Base-by-base conservation (phyloP, 2,113 vertebrate genomes). In the Brachionichthys hirsutus region DNA sequence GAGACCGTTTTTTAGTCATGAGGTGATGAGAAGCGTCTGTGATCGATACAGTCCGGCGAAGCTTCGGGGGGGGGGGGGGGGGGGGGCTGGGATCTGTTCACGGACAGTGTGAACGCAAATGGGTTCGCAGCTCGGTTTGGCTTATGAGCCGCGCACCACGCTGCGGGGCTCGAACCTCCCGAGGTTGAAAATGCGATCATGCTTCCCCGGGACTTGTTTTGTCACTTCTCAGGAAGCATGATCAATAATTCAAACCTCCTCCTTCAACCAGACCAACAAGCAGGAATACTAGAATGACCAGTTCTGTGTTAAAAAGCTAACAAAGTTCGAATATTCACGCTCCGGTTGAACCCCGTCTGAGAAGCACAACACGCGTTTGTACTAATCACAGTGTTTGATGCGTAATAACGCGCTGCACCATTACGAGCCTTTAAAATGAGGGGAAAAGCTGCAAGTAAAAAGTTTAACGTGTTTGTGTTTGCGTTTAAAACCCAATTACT, bases 151-250 rank as follows among this genome's bases (percentile, higher is more conserved):
- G 73, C 75, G 73, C 71, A 58, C 54, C 82, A 80, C 79, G 80
- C 78, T 76, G n/a, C n/a, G 87, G 67, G 77, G 62, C 81, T 83
- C 77, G 75, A 88, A 89, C 85, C 77, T 89, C 80, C 72, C 78
- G 66, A 58, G 73, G 69, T 50, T 83, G 58, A 43, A 71, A 73
- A 88, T 50, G 75, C 83, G 81, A 78, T 83, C 86, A 82, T 78
- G 78, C 82, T 73, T 78, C 68, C 34, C 43, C 54, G 16, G 48
- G 53, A 63, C 78, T 81, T 70, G 70, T 70, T n/a, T 78, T 84
- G 62, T 59, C 79, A 83, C 65, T 48, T 81, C 62, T 24, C 60
- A 59, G 67, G 63, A 3, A 83, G 49, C 71, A 22, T 12, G 15
- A 88, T 88, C 60, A 89, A 89, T 85, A 82, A 63, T 89, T 81